Conservation (phyloP, 2,888 invertebrate genomes). For the Scaptomyza caliginosa region DNA sequence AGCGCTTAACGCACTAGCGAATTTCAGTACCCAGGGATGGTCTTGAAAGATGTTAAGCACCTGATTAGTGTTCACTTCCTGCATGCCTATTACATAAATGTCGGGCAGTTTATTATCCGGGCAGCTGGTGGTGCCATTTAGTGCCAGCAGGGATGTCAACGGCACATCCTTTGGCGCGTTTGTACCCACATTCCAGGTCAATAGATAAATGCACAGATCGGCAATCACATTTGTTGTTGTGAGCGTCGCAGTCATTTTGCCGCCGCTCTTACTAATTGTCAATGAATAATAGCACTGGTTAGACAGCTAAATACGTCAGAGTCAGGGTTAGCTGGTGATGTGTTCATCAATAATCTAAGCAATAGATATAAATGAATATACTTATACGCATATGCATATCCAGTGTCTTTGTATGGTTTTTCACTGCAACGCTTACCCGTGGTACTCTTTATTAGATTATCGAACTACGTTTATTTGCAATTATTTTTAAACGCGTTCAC, state of each 20-base stretch:
- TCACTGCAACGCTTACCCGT: conserved; percentile 1
- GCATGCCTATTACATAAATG: conserved; percentile 93
- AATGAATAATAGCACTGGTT: conserved; percentile 46
- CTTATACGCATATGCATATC: not conserved
- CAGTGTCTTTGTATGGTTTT: not conserved
- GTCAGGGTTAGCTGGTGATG: conserved; percentile 25
- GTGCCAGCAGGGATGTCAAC: conserved; percentile 88
- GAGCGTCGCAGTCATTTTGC: conserved; percentile 47
- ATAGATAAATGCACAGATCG: conserved; percentile 87
- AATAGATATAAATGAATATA: conserved; percentile 3
- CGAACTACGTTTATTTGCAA: not conserved
- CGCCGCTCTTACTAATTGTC: conserved; percentile 25
- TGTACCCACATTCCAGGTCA: conserved; percentile 96
- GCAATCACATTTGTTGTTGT: conserved; percentile 63
- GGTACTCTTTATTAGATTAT: conserved; percentile 50
- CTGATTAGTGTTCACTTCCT: conserved; percentile 95
- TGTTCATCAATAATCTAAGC: conserved; percentile 19
- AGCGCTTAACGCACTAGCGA: conserved; percentile 87
- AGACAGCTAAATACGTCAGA: conserved; percentile 50
- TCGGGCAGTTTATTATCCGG: conserved; percentile 89
- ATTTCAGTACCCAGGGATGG: conserved; percentile 92
- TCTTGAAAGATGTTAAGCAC: conserved; percentile 91
- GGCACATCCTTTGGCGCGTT: conserved; percentile 89
- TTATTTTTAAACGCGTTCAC: conserved; percentile 52
- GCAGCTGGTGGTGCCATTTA: conserved; percentile 86